phyloP scores from a whole-genome alignment of 2,888 invertebrate species.

The Physocephala rufipes region DNA sequence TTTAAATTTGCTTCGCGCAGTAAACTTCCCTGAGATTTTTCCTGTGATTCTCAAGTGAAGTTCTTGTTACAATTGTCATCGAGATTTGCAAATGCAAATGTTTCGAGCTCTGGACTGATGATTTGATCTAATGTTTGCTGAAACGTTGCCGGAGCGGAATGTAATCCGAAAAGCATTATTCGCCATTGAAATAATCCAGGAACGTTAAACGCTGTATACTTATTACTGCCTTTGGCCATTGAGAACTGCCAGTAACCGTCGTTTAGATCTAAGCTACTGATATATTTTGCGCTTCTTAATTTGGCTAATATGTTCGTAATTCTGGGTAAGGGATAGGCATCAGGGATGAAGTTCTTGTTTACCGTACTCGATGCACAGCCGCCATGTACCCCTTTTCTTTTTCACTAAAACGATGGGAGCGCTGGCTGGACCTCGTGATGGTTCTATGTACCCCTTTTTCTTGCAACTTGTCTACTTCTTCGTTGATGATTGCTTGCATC shows the following conservation, averaged over 20 bases:
- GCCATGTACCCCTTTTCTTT: constrained; percentile 37
- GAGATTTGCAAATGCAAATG: no score
- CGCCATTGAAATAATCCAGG: no score
- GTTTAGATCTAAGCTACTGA: constrained; percentile 32
- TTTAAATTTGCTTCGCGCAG: no score
- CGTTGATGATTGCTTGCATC: no score
- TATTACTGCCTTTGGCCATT: neutral
- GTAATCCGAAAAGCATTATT: no score
- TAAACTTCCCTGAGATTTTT: no score
- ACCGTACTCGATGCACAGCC: constrained; percentile 38
- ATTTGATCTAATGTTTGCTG: no score
- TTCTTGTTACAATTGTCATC: no score
- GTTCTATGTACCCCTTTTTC: constrained; percentile 33
- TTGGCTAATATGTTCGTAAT: constrained; percentile 22
- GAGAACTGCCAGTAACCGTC: constrained; percentile 20
- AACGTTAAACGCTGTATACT: no score
- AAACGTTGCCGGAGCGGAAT: no score
- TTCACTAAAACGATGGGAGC: constrained; percentile 24
- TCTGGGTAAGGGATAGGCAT: constrained; percentile 30
- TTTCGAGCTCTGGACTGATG: no score
- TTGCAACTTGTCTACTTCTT: constrained; percentile 19
- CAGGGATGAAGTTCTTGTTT: constrained; percentile 24
- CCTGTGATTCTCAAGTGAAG: no score
- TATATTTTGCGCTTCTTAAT: constrained; percentile 27
- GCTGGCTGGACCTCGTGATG: constrained; percentile 29